Evolutionary conservation across 2,797 vertebrate genomes (phyloP).

Genomic region (Sebastes matsubarae): DNA sequence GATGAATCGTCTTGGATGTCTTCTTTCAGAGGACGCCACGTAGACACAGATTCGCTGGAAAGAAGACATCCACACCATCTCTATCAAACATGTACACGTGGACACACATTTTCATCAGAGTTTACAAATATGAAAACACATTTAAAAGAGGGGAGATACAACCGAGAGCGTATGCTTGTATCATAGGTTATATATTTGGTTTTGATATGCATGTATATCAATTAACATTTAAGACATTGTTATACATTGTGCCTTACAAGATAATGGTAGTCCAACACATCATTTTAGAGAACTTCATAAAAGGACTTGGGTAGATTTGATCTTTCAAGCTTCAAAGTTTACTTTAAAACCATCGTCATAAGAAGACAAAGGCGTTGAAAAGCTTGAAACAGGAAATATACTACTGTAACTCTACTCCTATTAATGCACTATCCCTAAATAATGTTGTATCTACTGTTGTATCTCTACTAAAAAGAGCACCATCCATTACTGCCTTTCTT

Average conservation of each 20-base stretch:
- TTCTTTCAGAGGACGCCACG: not conserved
- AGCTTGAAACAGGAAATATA: too few species aligned
- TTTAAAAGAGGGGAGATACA: not conserved
- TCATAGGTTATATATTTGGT: not conserved
- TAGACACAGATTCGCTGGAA: not conserved
- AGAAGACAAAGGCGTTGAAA: too few species aligned
- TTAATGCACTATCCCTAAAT: too few species aligned
- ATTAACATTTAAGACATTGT: not conserved
- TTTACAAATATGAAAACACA: not conserved
- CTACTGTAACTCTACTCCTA: too few species aligned
- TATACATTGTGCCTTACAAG: not conserved
- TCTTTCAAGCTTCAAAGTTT: too few species aligned
- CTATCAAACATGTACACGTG: not conserved
- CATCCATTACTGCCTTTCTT: not conserved
- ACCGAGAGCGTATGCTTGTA: not conserved
- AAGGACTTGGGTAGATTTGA: too few species aligned
- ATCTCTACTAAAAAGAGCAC: not conserved
- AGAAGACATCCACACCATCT: not conserved
- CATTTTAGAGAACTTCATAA: too few species aligned
- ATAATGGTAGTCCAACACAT: not conserved
- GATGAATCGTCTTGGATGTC: slow-evolving; percentile 11
- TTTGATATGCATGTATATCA: not conserved
- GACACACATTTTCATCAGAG: not conserved
- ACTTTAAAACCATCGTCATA: too few species aligned
- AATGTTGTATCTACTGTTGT: too few species aligned